A percentile compares a stretch with the other conserved stretches of the same genome.
phyloP scores from a whole-genome alignment of 2,113 vertebrate genomes.

The Colossoma macropomum region DNA sequence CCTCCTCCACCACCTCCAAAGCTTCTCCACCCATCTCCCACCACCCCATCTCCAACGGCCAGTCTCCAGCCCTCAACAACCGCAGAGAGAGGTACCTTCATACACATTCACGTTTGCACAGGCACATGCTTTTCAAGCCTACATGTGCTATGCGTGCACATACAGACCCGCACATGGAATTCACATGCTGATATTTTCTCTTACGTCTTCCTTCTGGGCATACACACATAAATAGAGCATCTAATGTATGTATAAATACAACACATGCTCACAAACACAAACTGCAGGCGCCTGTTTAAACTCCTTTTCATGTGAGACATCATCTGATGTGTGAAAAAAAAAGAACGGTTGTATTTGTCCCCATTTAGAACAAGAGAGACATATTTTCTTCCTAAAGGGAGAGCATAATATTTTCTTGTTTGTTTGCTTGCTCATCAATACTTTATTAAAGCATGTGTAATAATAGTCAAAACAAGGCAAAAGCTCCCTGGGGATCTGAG shows the following conservation, averaged over 20 bases:
- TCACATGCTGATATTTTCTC: not conserved
- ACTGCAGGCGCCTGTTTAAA: slow-evolving; percentile 28
- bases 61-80: slow-evolving; percentile 94
- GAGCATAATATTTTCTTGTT: slow-evolving; percentile 53
- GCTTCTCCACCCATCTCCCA: slow-evolving; percentile 96
- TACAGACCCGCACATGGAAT: not conserved
- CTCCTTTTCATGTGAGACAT: slow-evolving; percentile 46
- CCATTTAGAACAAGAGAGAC: slow-evolving; percentile 57
- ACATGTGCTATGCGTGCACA: not conserved
- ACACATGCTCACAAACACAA: slow-evolving; percentile 42
- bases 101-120: not conserved
- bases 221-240: slow-evolving; percentile 1
- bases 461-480: slow-evolving; percentile 56
- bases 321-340: slow-evolving; percentile 36
- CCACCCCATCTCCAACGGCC: slow-evolving; percentile 97
- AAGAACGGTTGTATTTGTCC: slow-evolving; percentile 56
- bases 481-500: slow-evolving; percentile 66
- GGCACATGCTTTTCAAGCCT: not conserved
- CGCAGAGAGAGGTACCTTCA: slow-evolving; percentile 91
- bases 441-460: slow-evolving; percentile 71
- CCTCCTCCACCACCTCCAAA: slow-evolving; percentile 98
- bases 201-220: slow-evolving; percentile 11
- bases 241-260: slow-evolving; percentile 30
- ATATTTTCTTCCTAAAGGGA: slow-evolving; percentile 57
- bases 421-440: slow-evolving; percentile 79